Evolutionary conservation across 1,140 invertebrate species (phyloP).

Genomic region (Hylaeus anthracinus): DNA sequence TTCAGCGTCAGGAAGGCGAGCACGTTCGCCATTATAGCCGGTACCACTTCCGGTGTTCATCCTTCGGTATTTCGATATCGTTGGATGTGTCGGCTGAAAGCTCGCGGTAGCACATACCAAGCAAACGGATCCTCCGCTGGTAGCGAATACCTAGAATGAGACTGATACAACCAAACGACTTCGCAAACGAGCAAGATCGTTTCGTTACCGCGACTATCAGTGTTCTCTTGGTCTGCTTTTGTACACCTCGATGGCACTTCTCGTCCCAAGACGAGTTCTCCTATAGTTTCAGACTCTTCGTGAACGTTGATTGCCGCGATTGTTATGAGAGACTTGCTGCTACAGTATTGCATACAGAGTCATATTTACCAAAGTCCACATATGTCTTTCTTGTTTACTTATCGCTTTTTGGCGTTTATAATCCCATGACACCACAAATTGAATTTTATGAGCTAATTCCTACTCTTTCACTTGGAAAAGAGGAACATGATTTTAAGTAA

Average conservation of each 20-base stretch:
- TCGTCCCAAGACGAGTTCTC: not conserved
- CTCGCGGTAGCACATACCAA: conserved; percentile 12
- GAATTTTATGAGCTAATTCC: too few relatives aligned
- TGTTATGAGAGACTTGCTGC: not conserved
- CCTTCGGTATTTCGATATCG: conserved; percentile 14
- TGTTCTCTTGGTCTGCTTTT: not conserved
- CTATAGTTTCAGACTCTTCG: not conserved
- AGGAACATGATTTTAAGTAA: too few relatives aligned
- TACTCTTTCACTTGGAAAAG: too few relatives aligned
- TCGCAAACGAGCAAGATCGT: not conserved
- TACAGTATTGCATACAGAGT: not conserved
- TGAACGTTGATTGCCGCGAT: conserved; percentile 1
- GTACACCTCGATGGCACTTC: not conserved
- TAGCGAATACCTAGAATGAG: not conserved
- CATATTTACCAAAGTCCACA: not conserved
- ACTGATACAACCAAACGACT: not conserved
- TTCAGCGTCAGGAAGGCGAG: not conserved
- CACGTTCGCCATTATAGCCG: conserved; percentile 31
- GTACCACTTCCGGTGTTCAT: conserved; percentile 26
- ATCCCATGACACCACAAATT: too few relatives aligned
- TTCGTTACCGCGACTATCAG: not conserved
- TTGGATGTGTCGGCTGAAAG: conserved; percentile 8
- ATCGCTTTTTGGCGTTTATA: too few relatives aligned
- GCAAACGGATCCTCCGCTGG: not conserved
- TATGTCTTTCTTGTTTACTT: not conserved